These are phyloP conservation scores for Drosophila differens DNA, from an alignment of 2,888 invertebrate species.

Conservation along the genomic window DNA sequence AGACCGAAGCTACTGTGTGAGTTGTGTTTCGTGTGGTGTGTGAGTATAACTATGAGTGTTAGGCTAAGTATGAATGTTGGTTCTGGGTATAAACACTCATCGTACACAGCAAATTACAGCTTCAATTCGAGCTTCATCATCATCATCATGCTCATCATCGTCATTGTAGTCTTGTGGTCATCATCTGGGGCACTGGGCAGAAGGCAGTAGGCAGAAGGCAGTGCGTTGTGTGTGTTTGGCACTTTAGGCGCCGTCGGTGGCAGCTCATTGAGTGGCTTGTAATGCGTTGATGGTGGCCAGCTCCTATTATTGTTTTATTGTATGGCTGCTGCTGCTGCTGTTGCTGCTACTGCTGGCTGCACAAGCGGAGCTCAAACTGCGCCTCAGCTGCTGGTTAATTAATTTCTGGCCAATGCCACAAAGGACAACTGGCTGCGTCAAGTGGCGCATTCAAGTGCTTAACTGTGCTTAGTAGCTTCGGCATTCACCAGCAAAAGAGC, in stretches of 20 bases:
- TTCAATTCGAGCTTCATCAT: conserved; percentile 61
- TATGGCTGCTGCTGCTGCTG: conserved; percentile 34
- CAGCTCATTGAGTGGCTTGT: conserved; percentile 80
- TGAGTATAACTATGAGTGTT: conserved; percentile 16
- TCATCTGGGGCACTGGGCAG: conserved; percentile 24
- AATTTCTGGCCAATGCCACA: conserved; percentile 76
- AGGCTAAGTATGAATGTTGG: conserved; percentile 39
- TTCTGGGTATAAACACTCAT: conserved; percentile 38
- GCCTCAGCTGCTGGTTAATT: conserved; percentile 71
- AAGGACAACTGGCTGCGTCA: conserved; percentile 65
- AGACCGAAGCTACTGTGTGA: conserved; percentile 29
- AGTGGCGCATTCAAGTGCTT: conserved; percentile 75
- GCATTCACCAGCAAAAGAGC: conserved; percentile 5
- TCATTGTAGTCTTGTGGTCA: conserved; percentile 40
- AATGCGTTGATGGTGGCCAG: conserved; percentile 69
- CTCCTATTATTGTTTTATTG: conserved; percentile 77
- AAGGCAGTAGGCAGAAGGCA: not conserved
- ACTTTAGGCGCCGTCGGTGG: conserved; percentile 78
- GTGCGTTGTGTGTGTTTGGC: conserved; percentile 52
- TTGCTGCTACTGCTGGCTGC: conserved; percentile 12
- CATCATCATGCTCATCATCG: conserved; percentile 35
- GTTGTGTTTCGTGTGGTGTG: not conserved
- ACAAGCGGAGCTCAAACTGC: conserved; percentile 27
- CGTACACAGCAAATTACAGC: conserved; percentile 67
- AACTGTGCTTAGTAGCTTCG: conserved; percentile 66